Base-by-base conservation (phyloP, 2,888 invertebrate genomes). In the Mythimna ferrago region DNA sequence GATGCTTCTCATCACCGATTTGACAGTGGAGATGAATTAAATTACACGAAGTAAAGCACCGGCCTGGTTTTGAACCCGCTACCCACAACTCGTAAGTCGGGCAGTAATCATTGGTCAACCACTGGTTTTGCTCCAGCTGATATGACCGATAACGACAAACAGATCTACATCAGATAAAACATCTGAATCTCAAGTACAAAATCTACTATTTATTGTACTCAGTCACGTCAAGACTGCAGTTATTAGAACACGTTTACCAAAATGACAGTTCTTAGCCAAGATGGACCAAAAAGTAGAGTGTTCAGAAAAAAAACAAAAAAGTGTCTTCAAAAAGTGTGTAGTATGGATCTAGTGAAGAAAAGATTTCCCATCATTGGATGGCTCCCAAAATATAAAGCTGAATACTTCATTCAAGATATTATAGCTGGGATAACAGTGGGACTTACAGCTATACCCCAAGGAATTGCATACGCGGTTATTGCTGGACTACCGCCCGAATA, bases 361-460 rank as follows among this genome's bases (percentile, higher is more conserved):
- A 93, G 97, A 82, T 80, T 98, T 21, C 98, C 98, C 0, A 97
- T 98, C 62, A 83, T 97, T 26, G 89, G 92, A 88, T 99, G 98
- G 98, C 93, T 98, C 10, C 98, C 98, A 2, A 94, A 96, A 44
- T 99, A 98, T 92, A 97, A 96, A 69, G 87, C 94, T 41, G 93
- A 95, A 35, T 97, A 97, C 89, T 91, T 98, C 3, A 92, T 98
- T 69, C 98, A 98, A 89, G 99, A 99, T 91, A 92, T 98, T 64
- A 97, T 99, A 68, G 99, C 99, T 32, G 99, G 99, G 26, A 95
- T 98, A 60, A 98, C 98, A 1, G 98, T 98, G 4, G 98, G 98
- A 21, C 92, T 98, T 6, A 98, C 98, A 0, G 98, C 98, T 19
- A 98, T 98, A 86, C 98, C 98, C 0, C 98, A 98, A 94, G 98